phyloP scores from a whole-genome alignment of 2,888 invertebrate genomes.

The Allolobophora icterica region DNA sequence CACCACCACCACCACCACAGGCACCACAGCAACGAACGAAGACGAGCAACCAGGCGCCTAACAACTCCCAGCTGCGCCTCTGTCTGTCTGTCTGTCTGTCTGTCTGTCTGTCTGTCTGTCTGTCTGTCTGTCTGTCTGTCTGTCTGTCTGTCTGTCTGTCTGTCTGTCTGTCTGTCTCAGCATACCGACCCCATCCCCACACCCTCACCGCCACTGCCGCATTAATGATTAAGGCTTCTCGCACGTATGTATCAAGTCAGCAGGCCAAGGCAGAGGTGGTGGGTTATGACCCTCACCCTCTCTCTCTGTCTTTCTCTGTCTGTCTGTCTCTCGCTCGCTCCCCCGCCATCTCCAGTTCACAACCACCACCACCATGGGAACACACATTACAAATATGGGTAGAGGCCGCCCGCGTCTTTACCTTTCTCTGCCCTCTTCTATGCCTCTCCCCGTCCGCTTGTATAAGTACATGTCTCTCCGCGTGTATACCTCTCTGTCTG shows the following conservation, averaged over 20 bases:
- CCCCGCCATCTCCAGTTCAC: no score
- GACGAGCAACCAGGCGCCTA: background rate
- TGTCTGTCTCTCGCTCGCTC: background rate
- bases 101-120: background rate
- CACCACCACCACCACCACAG: no score
- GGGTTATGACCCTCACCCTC: background rate
- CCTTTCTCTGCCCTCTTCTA: background rate
- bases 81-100: no score
- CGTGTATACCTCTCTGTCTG: background rate
- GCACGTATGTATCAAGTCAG: conserved; percentile 8
- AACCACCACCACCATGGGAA: no score
- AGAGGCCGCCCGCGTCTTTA: no score
- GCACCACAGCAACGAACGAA: background rate
- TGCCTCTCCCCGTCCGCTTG: background rate
- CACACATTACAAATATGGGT: no score
- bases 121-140: background rate
- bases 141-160: background rate
- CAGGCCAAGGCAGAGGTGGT: background rate
- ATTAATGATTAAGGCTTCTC: background rate
- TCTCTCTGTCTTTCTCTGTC: background rate
- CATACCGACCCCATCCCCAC: background rate
- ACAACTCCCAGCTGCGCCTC: background rate
- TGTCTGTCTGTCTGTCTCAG: no score
- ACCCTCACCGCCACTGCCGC: background rate
- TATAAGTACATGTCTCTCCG: background rate